Evolutionary conservation across 92 coral and sea anemone genomes (phyloP), one percentile per base, ranked within the genome.

Genomic region (Micromussa lordhowensis): DNA sequence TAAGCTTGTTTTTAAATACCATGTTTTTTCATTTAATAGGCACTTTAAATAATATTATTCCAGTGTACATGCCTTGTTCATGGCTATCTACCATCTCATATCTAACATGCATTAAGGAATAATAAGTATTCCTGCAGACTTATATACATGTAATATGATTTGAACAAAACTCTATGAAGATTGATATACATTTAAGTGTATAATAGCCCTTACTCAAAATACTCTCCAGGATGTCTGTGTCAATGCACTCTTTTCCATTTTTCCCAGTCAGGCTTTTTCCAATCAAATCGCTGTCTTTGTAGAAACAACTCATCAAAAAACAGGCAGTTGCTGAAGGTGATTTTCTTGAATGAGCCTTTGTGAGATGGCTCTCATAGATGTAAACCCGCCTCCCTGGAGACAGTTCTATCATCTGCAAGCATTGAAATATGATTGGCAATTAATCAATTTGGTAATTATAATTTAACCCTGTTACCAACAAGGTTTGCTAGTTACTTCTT

Each of bases 371-470:
- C 12, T 89, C 92, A 79, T 89, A 92, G 8, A 89, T 54, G 38
- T 89, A 92, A 15, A 92, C 86, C 12, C 90, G 13, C 48, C 21
- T 75, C 13, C 91, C 94, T 69, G 94, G 94, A 71, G 86, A 91
- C 79, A 91, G 61, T 83, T 91, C 94, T 76, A 88, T 78, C 94
- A 91, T 91, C 94, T 91, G 91, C 75, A 57, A 82, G 80, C 5
- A 80, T 30, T 36, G 34, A 72, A 32, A 36, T 6, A 63, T 71
- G 32, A 66, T 13, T 54, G 55, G 55, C 7, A 51, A 51, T 77
- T 35, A 40, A 1, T 32, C 53, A 76, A 29, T 71, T 13, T 54
- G 55, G 55, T 51, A 51, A 51, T 77, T 35, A 40, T n/a, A n/a
- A n/a, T n/a, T n/a, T n/a, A n/a, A n/a, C n/a, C n/a, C n/a, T n/a